Evolutionary conservation across 2,797 vertebrate genomes (phyloP), one percentile per base, ranked within the genome.

Genomic region (Scyliorhinus canicula): DNA sequence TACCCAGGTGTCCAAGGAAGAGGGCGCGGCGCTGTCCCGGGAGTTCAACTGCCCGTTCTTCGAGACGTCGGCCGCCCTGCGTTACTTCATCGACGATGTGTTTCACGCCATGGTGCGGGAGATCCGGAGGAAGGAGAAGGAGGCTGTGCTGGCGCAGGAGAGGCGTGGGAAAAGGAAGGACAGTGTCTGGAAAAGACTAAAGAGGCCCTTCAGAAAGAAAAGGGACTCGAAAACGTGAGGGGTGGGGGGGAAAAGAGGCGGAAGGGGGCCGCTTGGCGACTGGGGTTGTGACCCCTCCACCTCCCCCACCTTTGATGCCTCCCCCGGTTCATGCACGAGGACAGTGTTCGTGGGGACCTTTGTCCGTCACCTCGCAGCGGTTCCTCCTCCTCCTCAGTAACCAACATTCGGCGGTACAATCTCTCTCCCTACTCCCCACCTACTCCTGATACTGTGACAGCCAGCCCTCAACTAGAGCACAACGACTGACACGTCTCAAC

Each of bases 11-110:
- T 98, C 98, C 95, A 97, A 97, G n/a, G 98, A 98, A 95, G 98
- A 98, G 95, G 98, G 98, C 26, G 96, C 95, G 4, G 97, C 97
- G 40, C 88, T 98, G 95, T 98, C 98, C 0, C 96, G 97, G 19
- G 98, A 98, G 16, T 98, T 98, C 96, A 98, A 95, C 96, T 98
- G 98, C 95, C 98, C 98, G 0, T 98, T 98, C 90, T 98, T 98
- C 0, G 98, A 98, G 95, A 98, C 98, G 0, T 98, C 98, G 0
- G 98, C 98, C 0, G 98, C 98, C 0, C 98, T 97, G 77, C 98
- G 98, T 1, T 98, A 98, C 50, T 98, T 98, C 95, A 98, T 98
- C 0, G 98, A 98, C 0, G 98, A 98, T 0, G 98, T 98, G 0
- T 98, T 98, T 86, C 97, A 98, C 0, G 98, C 98, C 0, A 97